A percentile compares a stretch with the other conserved stretches of the same genome.
These are phyloP conservation scores for Pterois miles DNA, from an alignment of 2,797 vertebrate species.

Conservation along the genomic window DNA sequence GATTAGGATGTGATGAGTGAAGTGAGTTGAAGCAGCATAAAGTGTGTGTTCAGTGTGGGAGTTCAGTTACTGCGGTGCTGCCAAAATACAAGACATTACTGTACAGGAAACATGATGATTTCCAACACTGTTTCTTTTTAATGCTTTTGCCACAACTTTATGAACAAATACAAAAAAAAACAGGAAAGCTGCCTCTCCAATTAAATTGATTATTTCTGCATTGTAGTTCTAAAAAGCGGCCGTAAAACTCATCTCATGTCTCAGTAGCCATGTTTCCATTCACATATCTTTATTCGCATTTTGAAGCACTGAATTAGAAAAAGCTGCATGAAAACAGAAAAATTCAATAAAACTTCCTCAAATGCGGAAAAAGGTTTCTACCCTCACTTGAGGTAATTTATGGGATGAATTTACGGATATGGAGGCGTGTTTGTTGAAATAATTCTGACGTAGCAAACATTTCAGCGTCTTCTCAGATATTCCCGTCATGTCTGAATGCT, in stretches of 20 bases:
- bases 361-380: too few relatives aligned
- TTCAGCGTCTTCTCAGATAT: too few relatives aligned
- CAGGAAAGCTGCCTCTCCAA: background rate
- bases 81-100: slow-evolving; percentile 13
- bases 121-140: background rate
- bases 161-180: background rate
- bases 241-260: background rate
- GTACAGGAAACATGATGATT: slow-evolving; percentile 13
- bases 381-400: too few relatives aligned
- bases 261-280: too few relatives aligned
- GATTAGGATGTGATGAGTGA: slow-evolving; percentile 46
- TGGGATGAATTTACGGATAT: too few relatives aligned
- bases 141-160: background rate
- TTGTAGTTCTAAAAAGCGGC: background rate
- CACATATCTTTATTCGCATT: too few relatives aligned
- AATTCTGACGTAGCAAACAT: too few relatives aligned
- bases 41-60: slow-evolving; percentile 22
- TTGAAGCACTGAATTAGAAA: too few relatives aligned
- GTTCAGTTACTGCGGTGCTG: slow-evolving; percentile 11
- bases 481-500: too few relatives aligned
- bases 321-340: too few relatives aligned
- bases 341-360: too few relatives aligned
- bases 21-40: slow-evolving; percentile 34
- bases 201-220: background rate
- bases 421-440: too few relatives aligned